Evolutionary conservation across 2,888 invertebrate species (phyloP).

Genomic region (Tinea semifulvella): DNA sequence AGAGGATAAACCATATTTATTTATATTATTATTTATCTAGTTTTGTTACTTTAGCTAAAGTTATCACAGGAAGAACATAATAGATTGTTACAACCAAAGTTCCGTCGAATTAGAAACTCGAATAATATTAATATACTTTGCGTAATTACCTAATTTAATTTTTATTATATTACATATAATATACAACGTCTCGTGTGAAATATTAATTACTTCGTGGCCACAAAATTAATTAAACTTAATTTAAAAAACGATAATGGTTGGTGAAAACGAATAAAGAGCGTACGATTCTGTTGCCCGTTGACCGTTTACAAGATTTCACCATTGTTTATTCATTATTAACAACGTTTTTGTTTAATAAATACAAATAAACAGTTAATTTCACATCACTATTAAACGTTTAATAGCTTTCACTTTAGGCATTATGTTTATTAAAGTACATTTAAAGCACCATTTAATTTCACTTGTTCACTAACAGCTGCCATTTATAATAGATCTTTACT

Average conservation of each 20-base stretch:
- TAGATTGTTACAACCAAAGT: no score
- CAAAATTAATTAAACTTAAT: conserved; percentile 2
- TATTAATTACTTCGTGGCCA: conserved; percentile 5
- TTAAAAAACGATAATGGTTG: conserved; percentile 18
- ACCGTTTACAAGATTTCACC: conserved; percentile 62
- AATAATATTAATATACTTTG: no score
- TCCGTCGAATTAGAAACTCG: no score
- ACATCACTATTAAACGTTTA: conserved; percentile 5
- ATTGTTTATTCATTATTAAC: conserved; percentile 9
- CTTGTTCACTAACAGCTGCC: conserved; percentile 13
- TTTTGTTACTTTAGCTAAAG: no score
- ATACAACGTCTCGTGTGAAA: no score
- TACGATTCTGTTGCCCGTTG: conserved; percentile 19
- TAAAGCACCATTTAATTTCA: conserved; percentile 31
- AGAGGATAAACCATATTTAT: no score
- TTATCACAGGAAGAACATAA: no score
- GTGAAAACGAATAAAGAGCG: conserved; percentile 59
- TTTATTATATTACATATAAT: background rate
- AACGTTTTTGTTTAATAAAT: conserved; percentile 13
- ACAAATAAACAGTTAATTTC: conserved; percentile 6
- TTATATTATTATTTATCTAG: no score
- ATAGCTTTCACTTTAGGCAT: conserved; percentile 15
- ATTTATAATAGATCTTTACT: conserved; percentile 45
- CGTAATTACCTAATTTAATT: background rate
- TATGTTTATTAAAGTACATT: conserved; percentile 15